phyloP scores from a whole-genome alignment of 1,140 invertebrate species.

The Leptonema lineaticorne region DNA sequence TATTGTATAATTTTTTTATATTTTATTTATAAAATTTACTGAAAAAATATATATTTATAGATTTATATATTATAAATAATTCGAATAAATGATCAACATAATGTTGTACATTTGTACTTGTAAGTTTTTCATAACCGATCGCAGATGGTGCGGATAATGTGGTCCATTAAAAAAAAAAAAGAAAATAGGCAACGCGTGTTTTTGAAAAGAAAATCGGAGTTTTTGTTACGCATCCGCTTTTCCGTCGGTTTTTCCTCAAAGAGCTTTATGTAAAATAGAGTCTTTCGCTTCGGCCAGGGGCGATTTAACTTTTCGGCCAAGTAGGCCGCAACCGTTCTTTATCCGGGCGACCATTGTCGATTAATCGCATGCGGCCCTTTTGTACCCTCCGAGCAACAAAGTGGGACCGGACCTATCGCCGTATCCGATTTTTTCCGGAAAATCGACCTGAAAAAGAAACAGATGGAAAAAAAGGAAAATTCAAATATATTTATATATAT shows the following conservation, averaged over 20 bases:
- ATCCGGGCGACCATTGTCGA: slow-evolving; percentile 26
- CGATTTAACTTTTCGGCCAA: slow-evolving; percentile 8
- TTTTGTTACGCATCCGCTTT: not conserved
- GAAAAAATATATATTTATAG: not conserved
- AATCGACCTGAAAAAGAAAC: slow-evolving; percentile 9
- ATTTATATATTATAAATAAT: no score
- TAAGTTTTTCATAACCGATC: no score
- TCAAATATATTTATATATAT: slow-evolving; percentile 3
- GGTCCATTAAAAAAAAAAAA: not conserved
- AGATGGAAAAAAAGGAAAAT: slow-evolving; percentile 20
- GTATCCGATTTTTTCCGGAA: slow-evolving; percentile 32
- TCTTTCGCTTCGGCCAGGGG: not conserved
- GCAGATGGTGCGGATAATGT: not conserved
- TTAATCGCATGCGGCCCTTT: slow-evolving; percentile 37
- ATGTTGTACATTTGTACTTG: no score
- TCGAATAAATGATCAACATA: no score
- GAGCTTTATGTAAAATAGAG: not conserved
- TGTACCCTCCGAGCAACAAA: slow-evolving; percentile 34
- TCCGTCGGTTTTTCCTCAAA: not conserved
- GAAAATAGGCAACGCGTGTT: not conserved
- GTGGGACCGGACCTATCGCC: slow-evolving; percentile 22
- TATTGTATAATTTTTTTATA: no score
- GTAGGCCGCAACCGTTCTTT: slow-evolving; percentile 6
- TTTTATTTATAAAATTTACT: not conserved
- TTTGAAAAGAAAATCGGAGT: no score